Evolutionary conservation across 2,113 vertebrate genomes (phyloP).

Genomic region (Neomonachus schauinslandi): DNA sequence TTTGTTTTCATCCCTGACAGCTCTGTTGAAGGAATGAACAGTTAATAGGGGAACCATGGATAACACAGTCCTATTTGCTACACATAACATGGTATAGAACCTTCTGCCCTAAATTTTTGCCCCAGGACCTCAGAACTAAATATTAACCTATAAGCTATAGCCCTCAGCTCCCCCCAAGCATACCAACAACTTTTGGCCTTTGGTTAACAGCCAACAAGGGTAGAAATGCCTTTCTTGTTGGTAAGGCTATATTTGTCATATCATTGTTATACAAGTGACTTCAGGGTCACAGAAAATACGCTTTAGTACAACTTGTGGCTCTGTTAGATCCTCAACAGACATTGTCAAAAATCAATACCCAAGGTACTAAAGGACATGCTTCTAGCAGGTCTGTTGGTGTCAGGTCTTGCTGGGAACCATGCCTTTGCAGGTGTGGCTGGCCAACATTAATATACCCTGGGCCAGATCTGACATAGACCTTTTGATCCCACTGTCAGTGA

Average conservation of each 20-base stretch:
- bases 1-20: not conserved
- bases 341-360: slow-evolving; percentile 14
- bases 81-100: not conserved
- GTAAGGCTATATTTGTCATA: not conserved
- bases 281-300: not conserved
- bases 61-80: not conserved
- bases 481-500: not conserved
- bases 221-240: not conserved
- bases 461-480: not conserved
- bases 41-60: not conserved
- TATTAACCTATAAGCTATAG: not conserved
- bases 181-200: not conserved
- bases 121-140: not conserved
- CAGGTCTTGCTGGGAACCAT: not conserved
- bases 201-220: not conserved
- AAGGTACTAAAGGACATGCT: not conserved
- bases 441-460: not conserved
- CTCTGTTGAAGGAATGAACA: not conserved
- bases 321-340: slow-evolving; percentile 18
- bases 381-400: not conserved
- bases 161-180: not conserved
- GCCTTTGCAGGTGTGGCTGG: not conserved
- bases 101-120: not conserved
- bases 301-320: not conserved
- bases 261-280: not conserved